A percentile compares a stretch with the other conserved stretches of the same genome.
phyloP scores from a whole-genome alignment of 2,113 vertebrate species.

The Tenebrosternarchus preto region DNA sequence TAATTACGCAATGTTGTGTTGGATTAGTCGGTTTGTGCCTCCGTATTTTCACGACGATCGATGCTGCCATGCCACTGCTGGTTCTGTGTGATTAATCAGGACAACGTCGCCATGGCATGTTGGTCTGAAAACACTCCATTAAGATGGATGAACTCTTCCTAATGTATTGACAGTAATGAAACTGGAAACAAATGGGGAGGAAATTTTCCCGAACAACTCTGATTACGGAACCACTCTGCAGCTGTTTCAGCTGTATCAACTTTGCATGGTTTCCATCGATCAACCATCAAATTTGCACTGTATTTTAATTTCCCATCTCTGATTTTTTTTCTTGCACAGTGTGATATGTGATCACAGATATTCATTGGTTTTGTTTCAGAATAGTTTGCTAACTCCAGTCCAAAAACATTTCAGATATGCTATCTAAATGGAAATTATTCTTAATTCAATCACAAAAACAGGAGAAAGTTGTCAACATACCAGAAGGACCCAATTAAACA shows the following conservation, averaged over 20 bases:
- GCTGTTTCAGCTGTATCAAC: conserved; percentile 26
- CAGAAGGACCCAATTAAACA: neutral
- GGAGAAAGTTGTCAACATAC: neutral
- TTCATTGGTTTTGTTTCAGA: conserved; percentile 29
- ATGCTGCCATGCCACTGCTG: conserved; percentile 56
- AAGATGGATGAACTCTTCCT: conserved; percentile 28
- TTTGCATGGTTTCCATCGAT: conserved; percentile 33
- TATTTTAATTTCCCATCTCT: neutral
- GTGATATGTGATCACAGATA: conserved; percentile 9
- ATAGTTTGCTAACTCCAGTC: neutral
- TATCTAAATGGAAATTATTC: neutral
- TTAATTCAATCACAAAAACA: conserved; percentile 13
- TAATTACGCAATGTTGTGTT: neutral
- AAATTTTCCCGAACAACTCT: neutral
- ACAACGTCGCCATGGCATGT: conserved; percentile 35
- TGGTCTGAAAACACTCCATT: conserved; percentile 26
- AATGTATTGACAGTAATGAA: conserved; percentile 3
- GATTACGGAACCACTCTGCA: neutral
- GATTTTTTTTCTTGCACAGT: neutral
- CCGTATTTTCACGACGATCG: conserved; percentile 59
- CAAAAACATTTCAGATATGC: neutral
- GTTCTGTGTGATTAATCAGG: conserved; percentile 55
- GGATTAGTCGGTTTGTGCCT: conserved; percentile 52
- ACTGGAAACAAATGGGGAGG: conserved; percentile 21
- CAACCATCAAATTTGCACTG: neutral